Conservation (phyloP, 1,140 invertebrate genomes). For the Pseudomyrmex flavicornis region DNA sequence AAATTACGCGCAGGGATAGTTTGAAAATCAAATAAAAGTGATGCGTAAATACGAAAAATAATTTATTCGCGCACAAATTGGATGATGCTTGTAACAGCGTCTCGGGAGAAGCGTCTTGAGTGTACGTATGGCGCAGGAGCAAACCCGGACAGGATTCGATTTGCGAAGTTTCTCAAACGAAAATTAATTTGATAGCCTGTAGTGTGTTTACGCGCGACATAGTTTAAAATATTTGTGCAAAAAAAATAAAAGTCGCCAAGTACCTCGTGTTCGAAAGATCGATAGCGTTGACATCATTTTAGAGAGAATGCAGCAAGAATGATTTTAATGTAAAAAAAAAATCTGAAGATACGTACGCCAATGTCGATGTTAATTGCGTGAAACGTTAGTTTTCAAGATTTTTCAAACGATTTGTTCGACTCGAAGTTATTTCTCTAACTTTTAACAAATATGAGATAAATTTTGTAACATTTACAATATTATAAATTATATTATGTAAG, state of each 20-base stretch:
- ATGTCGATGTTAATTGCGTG: background rate
- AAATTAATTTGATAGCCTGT: slow-evolving; percentile 55
- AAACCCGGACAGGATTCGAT: background rate
- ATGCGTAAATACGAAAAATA: background rate
- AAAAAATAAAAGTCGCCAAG: background rate
- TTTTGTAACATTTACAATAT: background rate
- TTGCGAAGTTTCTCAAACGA: slow-evolving; percentile 29
- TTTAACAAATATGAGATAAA: background rate
- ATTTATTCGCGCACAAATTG: background rate
- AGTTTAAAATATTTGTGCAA: slow-evolving; percentile 48
- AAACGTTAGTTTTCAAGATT: slow-evolving; percentile 35
- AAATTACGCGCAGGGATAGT: background rate
- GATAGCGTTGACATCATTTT: slow-evolving; percentile 39
- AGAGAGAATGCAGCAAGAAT: background rate
- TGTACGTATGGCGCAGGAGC: background rate
- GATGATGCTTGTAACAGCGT: background rate
- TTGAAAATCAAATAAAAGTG: no score
- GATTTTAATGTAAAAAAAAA: slow-evolving; percentile 18
- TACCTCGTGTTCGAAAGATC: slow-evolving; percentile 39
- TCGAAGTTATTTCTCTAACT: background rate
- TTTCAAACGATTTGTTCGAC: background rate
- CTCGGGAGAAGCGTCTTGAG: background rate
- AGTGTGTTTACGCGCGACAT: slow-evolving; percentile 43
- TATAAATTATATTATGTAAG: background rate
- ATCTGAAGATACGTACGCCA: slow-evolving; percentile 1